Base-by-base conservation (phyloP, 1,140 invertebrate species). In the Achatina immaculata region DNA sequence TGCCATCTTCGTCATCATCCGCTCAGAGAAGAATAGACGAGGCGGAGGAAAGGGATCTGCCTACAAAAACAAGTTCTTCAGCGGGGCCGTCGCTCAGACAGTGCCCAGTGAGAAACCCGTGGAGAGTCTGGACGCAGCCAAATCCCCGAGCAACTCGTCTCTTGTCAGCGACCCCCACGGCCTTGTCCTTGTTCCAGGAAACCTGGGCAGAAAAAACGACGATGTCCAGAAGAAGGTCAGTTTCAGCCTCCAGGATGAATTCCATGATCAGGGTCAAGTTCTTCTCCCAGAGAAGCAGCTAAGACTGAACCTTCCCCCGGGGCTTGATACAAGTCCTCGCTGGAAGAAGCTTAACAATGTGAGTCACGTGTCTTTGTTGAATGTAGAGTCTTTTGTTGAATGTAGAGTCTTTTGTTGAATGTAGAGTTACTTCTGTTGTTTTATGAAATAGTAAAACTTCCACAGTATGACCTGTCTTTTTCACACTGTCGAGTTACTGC, bases 161-260 rank as follows among this genome's bases (percentile, higher is more conserved):
- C 58, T 24, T 36, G 66, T 40, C 9, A 55, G 45, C 43, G 76
- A 24, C 40, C 58, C 28, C 48, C 40, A 36, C 77, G 78, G 78
- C 58, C 58, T 36, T 43, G 51, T 55, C 58, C 73, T 74, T 28
- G 31, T 4, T 62, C 58, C 58, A 48, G 78, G n/a, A 31, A 65
- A 48, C 69, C 28, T 31, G 14, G 65, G 24, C 38, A 75, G 28
- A 51, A 73, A 69, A 36, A 66, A 48, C 16, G 72, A 65, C 0
- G 80, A 73, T 28, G 71, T 38, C 36, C 74, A 78, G 62, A 84
- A 84, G 72, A 82, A 84, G 69, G 83, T 84, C 43, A 84, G 83
- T 80, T 84, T 84, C 45, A 84, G 83, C 58, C 71, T 83, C 34
- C 76, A 84, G 21, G 78, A 51, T 36, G 72, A 74, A 7, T 43